A percentile compares a stretch with the other conserved stretches of the same genome.
phyloP scores from a whole-genome alignment of 2,888 invertebrate genomes.

The Melanotus villosus region DNA sequence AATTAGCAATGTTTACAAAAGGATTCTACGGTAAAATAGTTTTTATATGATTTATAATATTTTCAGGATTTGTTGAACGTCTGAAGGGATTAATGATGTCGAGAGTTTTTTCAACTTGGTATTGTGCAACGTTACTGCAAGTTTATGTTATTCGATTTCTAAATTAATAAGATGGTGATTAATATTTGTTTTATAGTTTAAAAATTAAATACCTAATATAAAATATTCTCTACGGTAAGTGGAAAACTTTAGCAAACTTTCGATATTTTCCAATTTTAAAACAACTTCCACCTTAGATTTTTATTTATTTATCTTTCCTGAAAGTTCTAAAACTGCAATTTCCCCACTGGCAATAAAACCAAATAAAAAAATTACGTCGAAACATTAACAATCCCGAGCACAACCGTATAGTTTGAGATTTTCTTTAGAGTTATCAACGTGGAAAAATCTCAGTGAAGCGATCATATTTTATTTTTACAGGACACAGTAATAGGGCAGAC shows the following conservation, averaged over 20 bases:
- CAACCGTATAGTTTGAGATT: constrained; percentile 24
- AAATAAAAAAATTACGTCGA: constrained; percentile 12
- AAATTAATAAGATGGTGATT: too few species aligned
- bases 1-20: too few species aligned
- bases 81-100: too few species aligned
- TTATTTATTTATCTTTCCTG: constrained; percentile 29
- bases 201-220: too few species aligned
- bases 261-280: constrained; percentile 14
- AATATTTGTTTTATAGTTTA: too few species aligned
- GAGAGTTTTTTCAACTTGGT: too few species aligned
- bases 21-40: too few species aligned
- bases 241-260: not conserved
- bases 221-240: not conserved
- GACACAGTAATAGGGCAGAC: constrained; percentile 34
- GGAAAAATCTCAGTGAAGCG: constrained; percentile 25
- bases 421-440: constrained; percentile 34
- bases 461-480: constrained; percentile 42
- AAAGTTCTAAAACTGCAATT: constrained; percentile 40
- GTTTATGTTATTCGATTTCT: too few species aligned
- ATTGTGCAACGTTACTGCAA: too few species aligned
- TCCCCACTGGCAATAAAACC: constrained; percentile 21
- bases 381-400: constrained; percentile 32
- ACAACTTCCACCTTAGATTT: constrained; percentile 19
- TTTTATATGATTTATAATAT: too few species aligned
- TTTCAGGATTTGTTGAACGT: too few species aligned